Conservation (phyloP, 2,888 invertebrate genomes). For the Eucera pruinosa region DNA sequence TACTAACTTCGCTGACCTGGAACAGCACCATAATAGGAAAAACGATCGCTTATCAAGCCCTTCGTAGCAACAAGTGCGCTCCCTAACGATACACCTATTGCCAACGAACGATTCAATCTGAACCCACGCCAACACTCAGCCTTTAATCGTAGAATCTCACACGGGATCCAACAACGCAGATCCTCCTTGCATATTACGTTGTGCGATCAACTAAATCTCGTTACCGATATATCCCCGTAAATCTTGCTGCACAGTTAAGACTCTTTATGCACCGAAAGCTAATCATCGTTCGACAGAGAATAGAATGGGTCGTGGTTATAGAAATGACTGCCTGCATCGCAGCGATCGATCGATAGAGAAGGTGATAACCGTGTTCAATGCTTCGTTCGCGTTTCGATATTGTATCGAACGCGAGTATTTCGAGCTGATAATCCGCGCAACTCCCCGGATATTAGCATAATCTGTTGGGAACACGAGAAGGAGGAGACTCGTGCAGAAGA, state of each 20-base stretch:
- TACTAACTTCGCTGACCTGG: no score
- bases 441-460: constrained; percentile 66
- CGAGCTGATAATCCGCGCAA: constrained; percentile 61
- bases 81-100: neutral
- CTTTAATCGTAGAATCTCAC: constrained; percentile 5
- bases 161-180: constrained; percentile 1
- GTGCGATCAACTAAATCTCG: constrained; percentile 25
- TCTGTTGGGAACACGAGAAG: constrained; percentile 38
- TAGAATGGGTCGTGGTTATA: no score
- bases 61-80: constrained; percentile 8
- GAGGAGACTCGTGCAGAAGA: constrained; percentile 43
- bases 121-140: neutral
- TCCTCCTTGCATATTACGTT: constrained; percentile 16
- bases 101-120: neutral
- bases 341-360: no score
- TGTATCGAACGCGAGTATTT: constrained; percentile 46
- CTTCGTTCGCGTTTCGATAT: no score
- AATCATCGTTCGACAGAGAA: constrained; percentile 59
- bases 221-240: constrained; percentile 28
- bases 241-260: neutral
- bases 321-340: no score
- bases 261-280: constrained; percentile 39
- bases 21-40: neutral
- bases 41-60: neutral
- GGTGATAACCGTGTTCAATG: no score